Evolutionary conservation across 1,140 invertebrate genomes (phyloP), one percentile per base, ranked within the genome.

Genomic region (Mya arenaria): DNA sequence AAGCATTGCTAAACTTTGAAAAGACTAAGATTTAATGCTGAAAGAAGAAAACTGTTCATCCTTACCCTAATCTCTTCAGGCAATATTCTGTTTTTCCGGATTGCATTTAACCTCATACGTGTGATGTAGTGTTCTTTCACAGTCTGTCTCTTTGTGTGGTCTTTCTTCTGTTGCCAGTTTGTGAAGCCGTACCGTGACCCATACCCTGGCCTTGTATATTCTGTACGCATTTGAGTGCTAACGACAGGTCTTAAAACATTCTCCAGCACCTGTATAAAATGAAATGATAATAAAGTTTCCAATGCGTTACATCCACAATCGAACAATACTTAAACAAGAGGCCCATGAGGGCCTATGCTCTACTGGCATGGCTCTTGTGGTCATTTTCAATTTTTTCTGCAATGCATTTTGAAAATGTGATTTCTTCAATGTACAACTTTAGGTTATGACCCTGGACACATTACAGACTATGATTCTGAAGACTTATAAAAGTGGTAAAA

Each of bases 61-160:
- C n/a, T n/a, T 82, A 93, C 94, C 85, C 89, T 86, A 3, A 98
- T 93, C 94, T 97, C 96, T 62, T 90, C 65, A 0, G 97, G 97
- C 28, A 98, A 91, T 85, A 98, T 95, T 89, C 95, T 94, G 90
- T 97, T 97, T 90, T 95, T 96, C 77, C 96, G 94, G 36, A 98
- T 87, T 4, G 95, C 94, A 90, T 97, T 95, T 0, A 97, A 92
- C 77, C 97, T 94, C 25, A 96, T 91, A 84, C 97, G 94, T 44
- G 95, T 94, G 13, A 94, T 93, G 78, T 95, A 96, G 93, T 96
- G 93, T 89, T 98, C 94, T 77, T 95, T 95, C 1, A 95, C 94
- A 82, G 95, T 93, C 89, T 95, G 94, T 73, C 97, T 94, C 65
- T 96, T 94, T 90, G 97, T 97, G 0, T 96, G 95, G 93, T 98